phyloP scores from a whole-genome alignment of 64 coral and sea anemone species.

The Stichodactyla mertensii region DNA sequence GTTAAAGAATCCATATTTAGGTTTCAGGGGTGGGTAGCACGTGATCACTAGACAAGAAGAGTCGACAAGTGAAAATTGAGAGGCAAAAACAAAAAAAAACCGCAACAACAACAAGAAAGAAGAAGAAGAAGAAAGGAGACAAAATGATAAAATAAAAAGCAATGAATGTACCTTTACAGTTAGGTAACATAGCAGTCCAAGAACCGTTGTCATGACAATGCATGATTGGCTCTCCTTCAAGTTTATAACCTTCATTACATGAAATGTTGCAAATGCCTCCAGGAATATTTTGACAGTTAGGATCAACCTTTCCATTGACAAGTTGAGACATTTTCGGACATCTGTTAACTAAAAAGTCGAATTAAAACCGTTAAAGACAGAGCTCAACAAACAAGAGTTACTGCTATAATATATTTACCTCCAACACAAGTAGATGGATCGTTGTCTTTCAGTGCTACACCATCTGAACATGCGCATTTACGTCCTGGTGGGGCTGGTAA shows the following conservation, averaged over 20 bases:
- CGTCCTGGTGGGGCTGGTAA: conserved; percentile 37
- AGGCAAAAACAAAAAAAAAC: too few species aligned
- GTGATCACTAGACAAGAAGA: conserved; percentile 28
- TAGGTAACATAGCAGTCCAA: conserved; percentile 34
- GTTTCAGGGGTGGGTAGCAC: conserved; percentile 11
- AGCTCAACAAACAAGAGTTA: not conserved
- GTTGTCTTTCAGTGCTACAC: conserved; percentile 20
- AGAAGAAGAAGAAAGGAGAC: not conserved
- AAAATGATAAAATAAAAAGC: not conserved
- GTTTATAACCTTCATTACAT: conserved; percentile 36
- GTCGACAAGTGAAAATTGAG: too few species aligned
- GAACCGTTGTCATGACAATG: conserved; percentile 28
- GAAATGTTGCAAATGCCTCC: conserved; percentile 37
- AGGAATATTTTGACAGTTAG: conserved; percentile 37
- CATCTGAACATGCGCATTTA: conserved; percentile 45
- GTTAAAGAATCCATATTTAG: conserved; percentile 21
- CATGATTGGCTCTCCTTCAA: conserved; percentile 21
- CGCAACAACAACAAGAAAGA: not conserved
- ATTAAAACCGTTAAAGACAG: not conserved
- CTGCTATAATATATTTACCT: conserved; percentile 29
- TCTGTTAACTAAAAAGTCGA: conserved; percentile 34
- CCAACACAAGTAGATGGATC: conserved; percentile 47
- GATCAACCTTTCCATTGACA: conserved; percentile 14
- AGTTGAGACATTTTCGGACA: conserved; percentile 22
- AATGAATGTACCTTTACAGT: conserved; percentile 28